Evolutionary conservation across 1,140 invertebrate genomes (phyloP).

Genomic region (Papilio aristodemus): DNA sequence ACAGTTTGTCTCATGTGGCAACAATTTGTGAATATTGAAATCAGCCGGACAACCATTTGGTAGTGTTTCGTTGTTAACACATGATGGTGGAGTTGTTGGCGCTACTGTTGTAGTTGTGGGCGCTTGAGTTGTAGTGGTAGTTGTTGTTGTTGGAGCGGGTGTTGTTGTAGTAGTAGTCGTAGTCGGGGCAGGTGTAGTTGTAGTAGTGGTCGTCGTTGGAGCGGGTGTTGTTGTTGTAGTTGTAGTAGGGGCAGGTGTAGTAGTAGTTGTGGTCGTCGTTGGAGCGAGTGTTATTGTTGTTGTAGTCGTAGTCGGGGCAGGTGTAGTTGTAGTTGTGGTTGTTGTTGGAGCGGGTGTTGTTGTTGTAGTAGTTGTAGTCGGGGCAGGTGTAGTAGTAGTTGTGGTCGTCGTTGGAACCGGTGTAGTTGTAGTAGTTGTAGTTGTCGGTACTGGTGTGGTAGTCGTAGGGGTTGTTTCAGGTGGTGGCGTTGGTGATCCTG

Average conservation of each 20-base stretch:
- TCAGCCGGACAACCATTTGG: constrained; percentile 38
- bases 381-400: not conserved
- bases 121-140: not conserved
- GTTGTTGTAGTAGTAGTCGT: constrained; percentile 33
- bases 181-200: constrained; percentile 27
- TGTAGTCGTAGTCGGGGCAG: constrained; percentile 15
- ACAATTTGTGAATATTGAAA: constrained; percentile 43
- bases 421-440: not conserved
- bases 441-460: not conserved
- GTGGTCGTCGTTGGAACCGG: not conserved
- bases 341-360: constrained; percentile 19
- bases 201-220: constrained; percentile 15
- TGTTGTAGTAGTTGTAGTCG: not conserved
- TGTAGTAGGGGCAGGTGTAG: constrained; percentile 12
- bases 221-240: constrained; percentile 14
- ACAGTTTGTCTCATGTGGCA: constrained; percentile 77
- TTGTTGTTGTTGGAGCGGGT: constrained; percentile 27
- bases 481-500: constrained; percentile 34
- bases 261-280: not conserved
- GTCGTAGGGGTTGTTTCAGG: constrained; percentile 1
- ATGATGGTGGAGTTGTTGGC: constrained; percentile 4
- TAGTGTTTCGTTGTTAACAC: constrained; percentile 1
- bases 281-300: constrained; percentile 20
- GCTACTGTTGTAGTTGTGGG: constrained; percentile 2
- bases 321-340: constrained; percentile 27